Evolutionary conservation across 2,113 vertebrate species (phyloP), one percentile per base, ranked within the genome.

Genomic region (Pagrus major): DNA sequence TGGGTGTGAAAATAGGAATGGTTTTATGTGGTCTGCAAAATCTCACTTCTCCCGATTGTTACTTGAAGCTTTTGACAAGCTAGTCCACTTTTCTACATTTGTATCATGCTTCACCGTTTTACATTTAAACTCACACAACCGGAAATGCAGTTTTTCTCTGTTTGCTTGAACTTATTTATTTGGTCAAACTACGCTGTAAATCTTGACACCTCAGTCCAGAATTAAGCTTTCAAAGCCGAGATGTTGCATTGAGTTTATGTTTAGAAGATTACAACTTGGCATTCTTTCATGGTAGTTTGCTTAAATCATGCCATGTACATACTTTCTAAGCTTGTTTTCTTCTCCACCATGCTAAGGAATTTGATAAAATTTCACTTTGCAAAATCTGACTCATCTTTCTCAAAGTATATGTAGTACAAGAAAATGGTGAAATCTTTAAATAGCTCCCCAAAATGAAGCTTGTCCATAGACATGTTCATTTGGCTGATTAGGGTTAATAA

Each of bases 1-100:
- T 37, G 33, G 9, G 7, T 46, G 47, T 27, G 61, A 49, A 25
- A 49, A 39, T n/a, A 27, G 20, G 29, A 31, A 68, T 67, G 14
- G n/a, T 46, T 77, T 54, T 1, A 33, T 70, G 37, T 29, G 56
- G 33, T 44, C n/a, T 49, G 29, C 21, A 59, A 60, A 59, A 49
- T 29, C 20, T 60, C 14, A 55, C 23, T 35, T 70, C 23, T 70
- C 33, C 15, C 42, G 46, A 64, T 46, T 15, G 33, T 42, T 33
- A 1, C 6, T 67, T 18, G 33, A n/a, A n/a, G n/a, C n/a, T n/a
- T n/a, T n/a, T n/a, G n/a, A n/a, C n/a, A n/a, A 18, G 5, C 39
- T 35, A 18, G 6, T 25, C 41, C 16, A 55, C 25, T 58, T 27
- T 41, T 21, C n/a, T 63, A 20, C 29, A 2, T 71, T 33, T 68